Evolutionary conservation across 2,797 vertebrate genomes (phyloP).

Genomic region (Sebastes steindachneri): DNA sequence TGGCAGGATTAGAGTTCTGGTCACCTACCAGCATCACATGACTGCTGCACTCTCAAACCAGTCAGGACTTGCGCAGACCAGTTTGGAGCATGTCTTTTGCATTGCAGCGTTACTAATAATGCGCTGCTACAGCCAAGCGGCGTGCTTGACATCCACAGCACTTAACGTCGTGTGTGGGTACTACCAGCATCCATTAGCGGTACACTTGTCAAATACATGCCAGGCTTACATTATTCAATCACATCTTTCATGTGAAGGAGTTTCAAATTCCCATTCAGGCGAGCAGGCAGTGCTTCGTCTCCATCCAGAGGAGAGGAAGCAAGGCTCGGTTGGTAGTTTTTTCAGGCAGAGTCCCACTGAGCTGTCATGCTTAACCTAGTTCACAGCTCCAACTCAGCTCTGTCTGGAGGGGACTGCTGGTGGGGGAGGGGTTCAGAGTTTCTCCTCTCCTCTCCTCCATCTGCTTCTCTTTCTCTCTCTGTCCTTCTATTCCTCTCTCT

Average conservation of each 20-base stretch:
- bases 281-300: slow-evolving; percentile 26
- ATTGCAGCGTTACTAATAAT: slow-evolving; percentile 15
- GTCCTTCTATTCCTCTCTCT: not conserved
- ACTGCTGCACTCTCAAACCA: slow-evolving; percentile 22
- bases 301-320: slow-evolving; percentile 38
- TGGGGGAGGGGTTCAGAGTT: slow-evolving; percentile 65
- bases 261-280: slow-evolving; percentile 35
- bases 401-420: slow-evolving; percentile 66
- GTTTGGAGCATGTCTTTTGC: slow-evolving; percentile 17
- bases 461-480: not conserved
- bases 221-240: slow-evolving; percentile 59
- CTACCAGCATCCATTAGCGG: slow-evolving; percentile 46
- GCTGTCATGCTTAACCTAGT: slow-evolving; percentile 76
- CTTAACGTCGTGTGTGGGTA: slow-evolving; percentile 25
- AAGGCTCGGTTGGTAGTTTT: slow-evolving; percentile 34
- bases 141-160: slow-evolving; percentile 24
- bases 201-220: slow-evolving; percentile 32
- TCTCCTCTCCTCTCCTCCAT: slow-evolving; percentile 18
- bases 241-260: slow-evolving; percentile 43
- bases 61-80: slow-evolving; percentile 7
- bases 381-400: slow-evolving; percentile 60
- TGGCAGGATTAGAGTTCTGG: slow-evolving; percentile 40
- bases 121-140: slow-evolving; percentile 1
- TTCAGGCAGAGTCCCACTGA: slow-evolving; percentile 59
- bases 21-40: slow-evolving; percentile 42